These are phyloP conservation scores for Leucozona laternaria DNA, from an alignment of 2,888 invertebrate species.

Conservation along the genomic window DNA sequence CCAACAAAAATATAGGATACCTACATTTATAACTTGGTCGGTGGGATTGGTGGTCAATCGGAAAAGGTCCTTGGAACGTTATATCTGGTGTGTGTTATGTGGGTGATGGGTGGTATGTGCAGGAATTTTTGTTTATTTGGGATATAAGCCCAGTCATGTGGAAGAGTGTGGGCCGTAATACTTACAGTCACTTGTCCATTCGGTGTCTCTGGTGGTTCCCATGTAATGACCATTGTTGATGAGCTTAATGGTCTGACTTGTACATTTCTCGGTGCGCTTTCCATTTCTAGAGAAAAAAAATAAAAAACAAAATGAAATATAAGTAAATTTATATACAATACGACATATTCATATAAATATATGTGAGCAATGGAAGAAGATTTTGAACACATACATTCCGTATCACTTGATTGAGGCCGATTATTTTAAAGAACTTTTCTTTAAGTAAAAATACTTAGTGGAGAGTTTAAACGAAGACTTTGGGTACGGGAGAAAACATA, in stretches of 20 bases:
- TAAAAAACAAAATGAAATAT: not conserved
- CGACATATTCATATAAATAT: not conserved
- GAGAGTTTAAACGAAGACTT: too few relatives aligned
- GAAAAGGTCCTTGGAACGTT: not conserved
- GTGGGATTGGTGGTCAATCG: not conserved
- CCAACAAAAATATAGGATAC: constrained; percentile 3
- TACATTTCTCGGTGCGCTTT: constrained; percentile 96
- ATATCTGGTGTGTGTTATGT: not conserved
- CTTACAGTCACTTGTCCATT: constrained; percentile 98
- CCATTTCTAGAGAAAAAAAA: constrained; percentile 89
- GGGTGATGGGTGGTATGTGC: not conserved
- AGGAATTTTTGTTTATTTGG: constrained; percentile 19
- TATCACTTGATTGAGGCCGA: not conserved
- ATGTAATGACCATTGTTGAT: constrained; percentile 98
- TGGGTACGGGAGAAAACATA: too few relatives aligned
- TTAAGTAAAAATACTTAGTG: not conserved
- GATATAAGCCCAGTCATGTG: constrained; percentile 10
- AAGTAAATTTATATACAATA: not conserved
- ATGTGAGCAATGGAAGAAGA: not conserved
- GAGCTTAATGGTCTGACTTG: constrained; percentile 97
- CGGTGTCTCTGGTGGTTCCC: constrained; percentile 98
- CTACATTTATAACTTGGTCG: constrained; percentile 5
- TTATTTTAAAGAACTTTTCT: not conserved
- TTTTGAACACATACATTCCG: not conserved
- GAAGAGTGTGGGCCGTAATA: constrained; percentile 76